A percentile compares a stretch with the other conserved stretches of the same genome.
These are phyloP conservation scores for Tetanocera ferruginea DNA, from an alignment of 2,888 invertebrate species.

Conservation along the genomic window DNA sequence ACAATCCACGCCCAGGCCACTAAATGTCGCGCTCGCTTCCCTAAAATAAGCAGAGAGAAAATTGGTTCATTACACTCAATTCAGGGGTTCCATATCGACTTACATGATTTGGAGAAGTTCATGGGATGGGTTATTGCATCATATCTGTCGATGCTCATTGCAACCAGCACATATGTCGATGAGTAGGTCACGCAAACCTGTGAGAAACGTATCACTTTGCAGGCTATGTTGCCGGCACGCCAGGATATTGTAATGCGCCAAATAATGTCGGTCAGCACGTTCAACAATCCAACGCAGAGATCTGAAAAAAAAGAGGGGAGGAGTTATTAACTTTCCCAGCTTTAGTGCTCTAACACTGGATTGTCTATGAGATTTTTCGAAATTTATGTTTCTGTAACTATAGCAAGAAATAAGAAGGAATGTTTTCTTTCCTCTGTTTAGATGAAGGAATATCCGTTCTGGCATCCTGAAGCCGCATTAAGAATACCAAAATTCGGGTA, in stretches of 20 bases:
- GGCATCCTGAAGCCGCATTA: no score
- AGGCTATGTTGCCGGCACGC: constrained; percentile 90
- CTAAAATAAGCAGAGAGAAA: constrained; percentile 68
- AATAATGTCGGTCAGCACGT: constrained; percentile 89
- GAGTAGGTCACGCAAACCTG: constrained; percentile 92
- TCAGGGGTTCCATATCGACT: constrained; percentile 71
- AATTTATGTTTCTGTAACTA: no score
- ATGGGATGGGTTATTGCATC: constrained; percentile 95
- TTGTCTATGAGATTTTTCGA: background rate
- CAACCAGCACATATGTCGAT: constrained; percentile 92
- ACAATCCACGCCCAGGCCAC: constrained; percentile 86
- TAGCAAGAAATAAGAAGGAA: no score
- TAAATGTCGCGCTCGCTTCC: constrained; percentile 86
- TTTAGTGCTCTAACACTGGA: background rate
- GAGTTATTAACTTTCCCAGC: background rate
- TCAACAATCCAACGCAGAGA: constrained; percentile 88
- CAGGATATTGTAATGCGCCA: constrained; percentile 91
- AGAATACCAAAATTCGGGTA: no score
- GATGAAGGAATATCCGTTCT: no score
- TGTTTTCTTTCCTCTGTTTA: no score
- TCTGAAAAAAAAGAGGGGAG: constrained; percentile 74
- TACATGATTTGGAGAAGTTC: constrained; percentile 95
- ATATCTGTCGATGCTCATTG: constrained; percentile 91
- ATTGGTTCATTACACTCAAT: background rate
- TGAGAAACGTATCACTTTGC: constrained; percentile 87